Evolutionary conservation across 2,797 vertebrate genomes (phyloP).

Genomic region (Myripristis jacobus): DNA sequence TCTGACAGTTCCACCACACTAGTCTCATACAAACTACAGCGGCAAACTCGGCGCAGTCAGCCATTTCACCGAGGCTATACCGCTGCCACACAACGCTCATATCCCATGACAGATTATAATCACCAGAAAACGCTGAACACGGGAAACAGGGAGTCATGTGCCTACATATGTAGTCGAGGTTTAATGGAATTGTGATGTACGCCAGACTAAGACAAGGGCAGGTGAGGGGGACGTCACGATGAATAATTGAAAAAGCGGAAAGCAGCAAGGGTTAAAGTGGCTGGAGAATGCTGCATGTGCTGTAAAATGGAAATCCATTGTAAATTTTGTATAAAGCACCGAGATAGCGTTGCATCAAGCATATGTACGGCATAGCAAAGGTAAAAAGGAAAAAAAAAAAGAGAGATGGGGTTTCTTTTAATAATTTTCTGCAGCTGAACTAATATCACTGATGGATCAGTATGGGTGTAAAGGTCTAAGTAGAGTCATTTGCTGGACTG

Average conservation of each 20-base stretch:
- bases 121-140: conserved; percentile 21
- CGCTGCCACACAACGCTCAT: conserved; percentile 13
- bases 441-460: not conserved
- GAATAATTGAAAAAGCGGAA: conserved; percentile 57
- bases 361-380: too few species aligned
- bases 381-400: not conserved
- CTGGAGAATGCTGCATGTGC: conserved; percentile 14
- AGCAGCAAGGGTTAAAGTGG: conserved; percentile 22
- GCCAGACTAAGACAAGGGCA: conserved; percentile 16
- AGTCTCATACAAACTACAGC: conserved; percentile 8
- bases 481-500: conserved; percentile 20
- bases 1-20: not conserved
- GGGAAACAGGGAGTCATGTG: conserved; percentile 17
- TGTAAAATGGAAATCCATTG: conserved; percentile 23
- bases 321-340: conserved; percentile 4
- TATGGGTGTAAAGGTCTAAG: not conserved
- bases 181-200: conserved; percentile 43
- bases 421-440: conserved; percentile 12
- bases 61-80: conserved; percentile 50
- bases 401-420: not conserved
- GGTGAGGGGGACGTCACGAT: conserved; percentile 16
- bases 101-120: conserved; percentile 32
- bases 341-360: not conserved
- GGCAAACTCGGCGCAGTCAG: conserved; percentile 32
- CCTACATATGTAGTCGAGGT: conserved; percentile 12